These are phyloP conservation scores for Orussus abietinus DNA, from an alignment of 1,140 invertebrate genomes.

Conservation along the genomic window DNA sequence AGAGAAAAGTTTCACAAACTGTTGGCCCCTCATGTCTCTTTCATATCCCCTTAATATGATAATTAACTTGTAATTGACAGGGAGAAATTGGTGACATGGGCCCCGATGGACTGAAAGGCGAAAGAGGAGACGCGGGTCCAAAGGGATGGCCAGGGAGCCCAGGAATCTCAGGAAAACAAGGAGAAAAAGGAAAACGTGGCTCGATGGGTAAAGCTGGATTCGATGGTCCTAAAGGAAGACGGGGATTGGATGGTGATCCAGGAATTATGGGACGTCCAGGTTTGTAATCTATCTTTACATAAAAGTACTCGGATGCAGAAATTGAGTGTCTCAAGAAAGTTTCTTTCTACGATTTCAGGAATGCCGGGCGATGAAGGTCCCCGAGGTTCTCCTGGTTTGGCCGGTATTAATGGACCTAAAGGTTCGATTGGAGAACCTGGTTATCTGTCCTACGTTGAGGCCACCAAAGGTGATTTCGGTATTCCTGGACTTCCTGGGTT, in stretches of 20 bases:
- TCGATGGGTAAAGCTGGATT: slow-evolving; percentile 39
- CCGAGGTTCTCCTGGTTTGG: slow-evolving; percentile 24
- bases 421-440: slow-evolving; percentile 64
- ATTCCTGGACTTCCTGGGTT: slow-evolving; percentile 56
- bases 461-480: slow-evolving; percentile 61
- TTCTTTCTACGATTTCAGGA: slow-evolving; percentile 18
- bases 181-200: slow-evolving; percentile 50
- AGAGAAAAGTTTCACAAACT: too few species aligned
- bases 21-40: neutral
- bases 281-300: slow-evolving; percentile 13
- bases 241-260: slow-evolving; percentile 54
- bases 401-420: slow-evolving; percentile 54
- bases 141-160: slow-evolving; percentile 40
- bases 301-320: neutral
- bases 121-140: slow-evolving; percentile 45
- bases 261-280: slow-evolving; percentile 56
- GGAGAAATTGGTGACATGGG: slow-evolving; percentile 53
- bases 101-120: slow-evolving; percentile 41
- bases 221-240: slow-evolving; percentile 47
- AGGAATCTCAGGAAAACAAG: slow-evolving; percentile 47
- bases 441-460: slow-evolving; percentile 53
- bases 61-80: slow-evolving; percentile 34
- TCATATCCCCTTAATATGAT: slow-evolving; percentile 10
- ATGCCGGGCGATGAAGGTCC: slow-evolving; percentile 45
- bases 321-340: neutral